A percentile compares a stretch with the other conserved stretches of the same genome.
These are phyloP conservation scores for Drosophila oshimai DNA, from an alignment of 1,140 invertebrate species.

Conservation along the genomic window DNA sequence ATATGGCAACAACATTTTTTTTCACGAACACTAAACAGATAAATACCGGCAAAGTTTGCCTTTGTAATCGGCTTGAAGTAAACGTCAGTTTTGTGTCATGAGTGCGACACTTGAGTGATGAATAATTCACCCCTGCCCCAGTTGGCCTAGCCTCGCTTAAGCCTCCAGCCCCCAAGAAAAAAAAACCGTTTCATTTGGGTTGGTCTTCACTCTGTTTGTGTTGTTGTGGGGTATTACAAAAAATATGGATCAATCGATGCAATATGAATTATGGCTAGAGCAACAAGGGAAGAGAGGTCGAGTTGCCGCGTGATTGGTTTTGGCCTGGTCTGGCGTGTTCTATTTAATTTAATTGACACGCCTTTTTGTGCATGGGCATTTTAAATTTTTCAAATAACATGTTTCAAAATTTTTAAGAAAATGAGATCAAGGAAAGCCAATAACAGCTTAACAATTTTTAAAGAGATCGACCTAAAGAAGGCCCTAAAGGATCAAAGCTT, in stretches of 20 bases:
- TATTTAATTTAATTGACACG: slow-evolving; percentile 59
- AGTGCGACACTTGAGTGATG: slow-evolving; percentile 40
- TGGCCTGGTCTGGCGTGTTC: slow-evolving; percentile 17
- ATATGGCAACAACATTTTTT: too few species aligned
- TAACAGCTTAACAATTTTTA: neutral
- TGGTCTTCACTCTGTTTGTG: slow-evolving; percentile 23
- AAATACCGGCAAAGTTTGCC: too few species aligned
- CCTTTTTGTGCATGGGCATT: slow-evolving; percentile 21
- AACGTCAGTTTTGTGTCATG: slow-evolving; percentile 19
- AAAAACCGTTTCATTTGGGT: slow-evolving; percentile 52
- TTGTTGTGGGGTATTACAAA: slow-evolving; percentile 39
- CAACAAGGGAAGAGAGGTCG: neutral
- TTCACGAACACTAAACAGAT: too few species aligned
- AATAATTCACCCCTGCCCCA: slow-evolving; percentile 27
- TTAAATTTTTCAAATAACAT: slow-evolving; percentile 11
- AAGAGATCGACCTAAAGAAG: neutral
- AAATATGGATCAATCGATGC: slow-evolving; percentile 67
- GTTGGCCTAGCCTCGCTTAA: slow-evolving; percentile 4
- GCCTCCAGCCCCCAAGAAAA: slow-evolving; percentile 8
- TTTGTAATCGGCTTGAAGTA: neutral
- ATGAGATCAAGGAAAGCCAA: neutral
- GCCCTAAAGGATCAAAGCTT: too few species aligned
- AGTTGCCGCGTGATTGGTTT: slow-evolving; percentile 15
- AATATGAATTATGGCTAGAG: slow-evolving; percentile 45
- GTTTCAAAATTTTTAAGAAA: neutral